Base-by-base conservation (phyloP, 2,113 vertebrate genomes). In the Oncorhynchus mykiss region DNA sequence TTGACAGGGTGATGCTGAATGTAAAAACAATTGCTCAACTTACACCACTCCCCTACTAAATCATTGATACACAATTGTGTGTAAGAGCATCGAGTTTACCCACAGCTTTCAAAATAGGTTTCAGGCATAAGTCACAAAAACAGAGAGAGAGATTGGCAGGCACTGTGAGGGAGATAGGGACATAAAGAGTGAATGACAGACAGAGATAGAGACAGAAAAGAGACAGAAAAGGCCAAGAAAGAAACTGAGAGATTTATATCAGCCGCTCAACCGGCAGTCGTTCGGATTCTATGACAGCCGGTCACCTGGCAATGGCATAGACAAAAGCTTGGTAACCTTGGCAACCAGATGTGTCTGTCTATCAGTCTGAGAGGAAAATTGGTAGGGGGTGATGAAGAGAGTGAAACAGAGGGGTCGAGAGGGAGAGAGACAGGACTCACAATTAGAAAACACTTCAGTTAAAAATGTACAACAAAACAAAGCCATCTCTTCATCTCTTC, bases 281-380 rank as follows among this genome's bases (percentile, higher is more conserved):
- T 83, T 60, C 67, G 54, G 74, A 83, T 83, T 65, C 67, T 74
- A 77, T 74, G 75, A 80, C 82, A 80, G 70, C 80, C 64, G 3
- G 1, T 54, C 49, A 77, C 81, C 75, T 83, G 81, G 78, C 82
- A 83, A 83, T 78, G 2, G 79, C 78, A 80, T 68, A 77, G 78
- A 83, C 75, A 80, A 83, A 83, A 83, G 72, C 72, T 48, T 75
- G 71, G 82, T 78, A 79, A 67, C 81, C 81, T 13, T 74, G 81
- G 78, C 72, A 79, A 83, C 78, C 75, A 65, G 74, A 78, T 72
- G 39, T 45, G 72, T 76, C 77, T 71, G 75, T 83, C 81, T 70
- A 59, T 79, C 78, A 73, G 31, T 71, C 72, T 73, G 76, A 71
- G 45, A 66, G 74, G 66, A 24, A 73, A 74, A 73, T 77, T 71